These are phyloP conservation scores for Drosophila pseudoananassae DNA, from an alignment of 1,140 invertebrate genomes.

Conservation along the genomic window DNA sequence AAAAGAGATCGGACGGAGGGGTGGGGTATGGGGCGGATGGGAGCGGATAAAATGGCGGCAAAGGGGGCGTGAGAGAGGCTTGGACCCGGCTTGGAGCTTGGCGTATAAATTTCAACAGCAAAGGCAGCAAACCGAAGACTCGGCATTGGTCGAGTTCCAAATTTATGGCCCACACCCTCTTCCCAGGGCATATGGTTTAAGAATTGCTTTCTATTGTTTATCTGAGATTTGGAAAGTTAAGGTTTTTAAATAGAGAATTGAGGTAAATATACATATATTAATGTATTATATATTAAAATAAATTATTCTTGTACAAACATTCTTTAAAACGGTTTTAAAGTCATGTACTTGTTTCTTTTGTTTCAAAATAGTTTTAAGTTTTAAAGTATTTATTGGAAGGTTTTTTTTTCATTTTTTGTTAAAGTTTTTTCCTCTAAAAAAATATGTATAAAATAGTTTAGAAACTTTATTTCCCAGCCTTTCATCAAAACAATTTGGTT, in stretches of 20 bases:
- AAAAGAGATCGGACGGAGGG: conserved; percentile 42
- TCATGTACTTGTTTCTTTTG: no score
- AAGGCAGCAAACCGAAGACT: conserved; percentile 14
- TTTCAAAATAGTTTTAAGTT: no score
- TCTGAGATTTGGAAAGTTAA: conserved; percentile 1
- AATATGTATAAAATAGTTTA: no score
- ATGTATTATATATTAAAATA: no score
- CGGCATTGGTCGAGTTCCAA: conserved; percentile 49
- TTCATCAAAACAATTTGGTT: background rate
- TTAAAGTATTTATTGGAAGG: no score
- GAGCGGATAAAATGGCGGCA: background rate
- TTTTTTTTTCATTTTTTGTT: no score
- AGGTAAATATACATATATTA: no score
- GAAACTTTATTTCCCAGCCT: no score
- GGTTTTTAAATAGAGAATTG: no score
- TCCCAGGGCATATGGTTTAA: conserved; percentile 24
- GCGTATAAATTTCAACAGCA: conserved; percentile 39
- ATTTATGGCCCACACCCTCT: conserved; percentile 34
- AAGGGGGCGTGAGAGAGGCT: conserved; percentile 1
- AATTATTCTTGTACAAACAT: no score
- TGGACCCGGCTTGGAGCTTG: conserved; percentile 19
- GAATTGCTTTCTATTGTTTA: conserved; percentile 23
- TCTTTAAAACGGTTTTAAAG: no score
- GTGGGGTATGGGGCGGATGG: background rate
- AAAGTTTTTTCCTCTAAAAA: no score